phyloP scores from a whole-genome alignment of 2,113 vertebrate species.

The Chionis minor region DNA sequence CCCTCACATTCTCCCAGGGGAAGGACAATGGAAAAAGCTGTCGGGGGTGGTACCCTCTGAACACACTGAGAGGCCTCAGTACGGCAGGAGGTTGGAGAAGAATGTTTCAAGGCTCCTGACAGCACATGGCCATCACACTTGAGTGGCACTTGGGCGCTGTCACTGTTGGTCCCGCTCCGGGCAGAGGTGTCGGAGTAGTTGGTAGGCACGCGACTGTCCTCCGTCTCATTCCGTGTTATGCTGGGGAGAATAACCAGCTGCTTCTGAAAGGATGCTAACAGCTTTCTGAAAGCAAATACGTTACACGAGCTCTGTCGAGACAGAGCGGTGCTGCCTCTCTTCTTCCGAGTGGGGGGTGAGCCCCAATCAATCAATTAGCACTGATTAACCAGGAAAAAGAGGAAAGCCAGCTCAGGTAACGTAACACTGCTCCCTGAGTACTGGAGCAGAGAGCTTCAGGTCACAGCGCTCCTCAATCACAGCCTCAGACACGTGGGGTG shows the following conservation, averaged over 20 bases:
- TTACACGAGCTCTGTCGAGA: not conserved
- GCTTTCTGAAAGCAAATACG: not conserved
- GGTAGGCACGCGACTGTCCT: fast-evolving
- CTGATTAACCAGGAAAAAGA: not conserved
- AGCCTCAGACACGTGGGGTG: not conserved
- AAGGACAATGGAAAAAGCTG: not conserved
- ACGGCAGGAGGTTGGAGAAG: fast-evolving
- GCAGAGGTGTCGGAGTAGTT: not conserved
- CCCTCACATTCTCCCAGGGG: not conserved
- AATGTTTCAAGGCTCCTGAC: not conserved
- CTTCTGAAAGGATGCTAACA: not conserved
- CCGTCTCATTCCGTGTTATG: not conserved
- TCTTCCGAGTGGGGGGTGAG: not conserved
- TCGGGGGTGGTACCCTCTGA: fast-evolving
- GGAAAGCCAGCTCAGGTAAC: not conserved
- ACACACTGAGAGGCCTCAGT: not conserved
- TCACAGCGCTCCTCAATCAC: not conserved
- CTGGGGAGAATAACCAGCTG: not conserved
- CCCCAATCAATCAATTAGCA: not conserved
- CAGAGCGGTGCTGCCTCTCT: not conserved
- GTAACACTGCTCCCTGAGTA: not conserved
- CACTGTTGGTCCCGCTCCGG: not conserved
- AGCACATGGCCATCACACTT: not conserved
- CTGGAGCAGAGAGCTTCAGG: not conserved
- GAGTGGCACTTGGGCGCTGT: not conserved